Evolutionary conservation across 2,113 vertebrate genomes (phyloP), one percentile per base, ranked within the genome.

Genomic region (human): DNA sequence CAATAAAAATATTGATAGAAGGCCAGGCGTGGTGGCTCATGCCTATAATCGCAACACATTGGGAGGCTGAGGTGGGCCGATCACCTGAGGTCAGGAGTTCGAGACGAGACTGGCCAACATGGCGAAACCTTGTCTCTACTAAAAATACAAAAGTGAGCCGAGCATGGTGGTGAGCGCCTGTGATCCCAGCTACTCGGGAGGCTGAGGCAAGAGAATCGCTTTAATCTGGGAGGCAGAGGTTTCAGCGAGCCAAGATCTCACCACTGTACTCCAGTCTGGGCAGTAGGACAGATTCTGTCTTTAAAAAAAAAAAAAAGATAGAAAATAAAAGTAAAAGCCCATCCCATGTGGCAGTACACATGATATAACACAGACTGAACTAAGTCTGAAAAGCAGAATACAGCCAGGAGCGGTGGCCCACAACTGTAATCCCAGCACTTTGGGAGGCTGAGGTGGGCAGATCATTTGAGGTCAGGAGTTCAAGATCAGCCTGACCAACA

Each of bases 331-430:
- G 38, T 4, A 14, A 38, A 72, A 40, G 85, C 50, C 50, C 57
- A 6, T 20, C 32, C 18, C 30, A 5, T 1, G 0, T 1, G 23
- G n/a, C 52, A 32, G 40, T 2, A 3, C 76, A n/a, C 18, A 8
- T 20, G 12, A 2, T 5, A 11, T 3, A 5, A 55, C 0, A 40
- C n/a, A 40, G 70, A 73, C 70, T 73, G 38, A 16, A 14, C 57
- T 8, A 17, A 7, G 11, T 48, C 45, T 40, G 4, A 38, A 13
- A 66, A 8, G 23, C 43, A 59, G 57, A 57, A 45, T 10, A 59
- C 3, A 3, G 40, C 40, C 14, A 0, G 73, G 40, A 3, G 13
- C 1, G 7, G 23, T 76, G 40, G 25, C 3, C 14, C 25, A 30
- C 25, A 30, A 40, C 40, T 45, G 40, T 64, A 64, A 64, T 30